These are phyloP conservation scores for Chamaea fasciata DNA, from an alignment of 2,113 vertebrate species.

Conservation along the genomic window DNA sequence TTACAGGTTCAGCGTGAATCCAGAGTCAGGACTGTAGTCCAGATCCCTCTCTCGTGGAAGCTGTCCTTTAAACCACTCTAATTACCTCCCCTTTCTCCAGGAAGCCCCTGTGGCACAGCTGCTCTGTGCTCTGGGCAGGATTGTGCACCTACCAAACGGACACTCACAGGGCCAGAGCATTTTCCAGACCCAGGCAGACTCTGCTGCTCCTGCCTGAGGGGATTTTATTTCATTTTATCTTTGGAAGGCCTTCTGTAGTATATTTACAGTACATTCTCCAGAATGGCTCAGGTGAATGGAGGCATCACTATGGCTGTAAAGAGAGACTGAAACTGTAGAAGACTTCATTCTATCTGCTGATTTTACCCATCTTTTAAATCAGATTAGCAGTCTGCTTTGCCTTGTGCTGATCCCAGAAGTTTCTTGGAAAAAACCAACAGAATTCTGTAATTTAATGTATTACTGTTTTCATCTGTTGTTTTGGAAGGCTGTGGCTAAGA, in stretches of 20 bases:
- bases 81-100: no score
- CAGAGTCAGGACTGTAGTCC: not conserved
- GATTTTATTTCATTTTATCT: not conserved
- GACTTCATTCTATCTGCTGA: not conserved
- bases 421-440: not conserved
- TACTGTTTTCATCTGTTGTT: not conserved
- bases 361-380: not conserved
- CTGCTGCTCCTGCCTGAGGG: not conserved
- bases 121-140: not conserved
- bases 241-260: not conserved
- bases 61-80: not conserved
- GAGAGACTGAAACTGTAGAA: not conserved
- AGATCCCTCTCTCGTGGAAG: not conserved
- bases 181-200: not conserved
- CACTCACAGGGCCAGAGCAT: not conserved
- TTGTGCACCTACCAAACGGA: accelerated
- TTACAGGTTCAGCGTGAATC: not conserved
- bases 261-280: not conserved
- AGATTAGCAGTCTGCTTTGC: not conserved
- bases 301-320: accelerated
- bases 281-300: not conserved
- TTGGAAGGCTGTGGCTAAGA: not conserved
- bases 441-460: not conserved
- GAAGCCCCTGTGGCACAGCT: not conserved
- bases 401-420: not conserved